A percentile compares a stretch with the other conserved stretches of the same genome.
Conservation (phyloP, 2,888 invertebrate genomes). For the Tetheella fluctuosa region DNA sequence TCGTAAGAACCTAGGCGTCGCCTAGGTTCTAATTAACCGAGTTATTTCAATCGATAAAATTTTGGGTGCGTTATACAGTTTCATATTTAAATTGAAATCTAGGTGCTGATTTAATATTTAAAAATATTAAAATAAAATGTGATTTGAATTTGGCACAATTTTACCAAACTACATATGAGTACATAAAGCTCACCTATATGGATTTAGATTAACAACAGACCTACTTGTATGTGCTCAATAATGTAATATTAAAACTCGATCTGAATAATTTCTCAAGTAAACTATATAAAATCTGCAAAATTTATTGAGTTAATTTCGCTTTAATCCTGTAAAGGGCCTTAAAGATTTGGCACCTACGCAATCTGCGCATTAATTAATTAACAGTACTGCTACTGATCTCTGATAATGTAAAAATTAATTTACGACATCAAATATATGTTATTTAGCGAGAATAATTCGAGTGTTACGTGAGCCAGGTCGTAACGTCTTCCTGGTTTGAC, state of each 20-base stretch:
- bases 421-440: constrained; percentile 39
- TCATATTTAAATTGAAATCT: background rate
- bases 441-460: constrained; percentile 43
- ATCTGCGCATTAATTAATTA: constrained; percentile 5
- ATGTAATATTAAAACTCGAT: background rate
- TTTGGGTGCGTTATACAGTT: too few relatives aligned
- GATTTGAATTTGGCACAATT: background rate
- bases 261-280: background rate
- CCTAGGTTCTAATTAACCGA: too few relatives aligned
- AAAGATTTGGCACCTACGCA: constrained; percentile 1
- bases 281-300: background rate
- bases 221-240: background rate
- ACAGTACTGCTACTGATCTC: constrained; percentile 8
- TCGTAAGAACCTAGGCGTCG: too few relatives aligned
- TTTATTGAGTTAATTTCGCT: constrained; percentile 3
- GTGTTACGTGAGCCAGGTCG: constrained; percentile 48
- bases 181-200: background rate
- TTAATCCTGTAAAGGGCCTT: background rate
- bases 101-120: background rate
- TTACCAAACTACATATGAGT: background rate
- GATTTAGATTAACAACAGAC: background rate
- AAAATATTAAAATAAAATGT: background rate
- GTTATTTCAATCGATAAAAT: too few relatives aligned
- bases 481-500: constrained; percentile 61
- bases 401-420: constrained; percentile 28